These are phyloP conservation scores for Tortrix viridana DNA, from an alignment of 2,888 invertebrate genomes.

Conservation along the genomic window DNA sequence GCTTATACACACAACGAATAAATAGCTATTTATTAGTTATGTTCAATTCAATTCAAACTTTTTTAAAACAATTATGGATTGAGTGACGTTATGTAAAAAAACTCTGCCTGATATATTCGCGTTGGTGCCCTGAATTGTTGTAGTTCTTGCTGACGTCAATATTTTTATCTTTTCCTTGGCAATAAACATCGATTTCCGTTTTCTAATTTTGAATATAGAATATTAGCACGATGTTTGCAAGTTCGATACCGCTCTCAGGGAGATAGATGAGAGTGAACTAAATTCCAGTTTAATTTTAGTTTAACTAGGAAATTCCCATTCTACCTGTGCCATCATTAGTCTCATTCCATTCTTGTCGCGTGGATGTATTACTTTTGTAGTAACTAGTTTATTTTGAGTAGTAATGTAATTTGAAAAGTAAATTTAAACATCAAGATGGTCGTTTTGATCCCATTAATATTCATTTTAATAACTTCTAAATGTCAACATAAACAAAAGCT, in stretches of 20 bases:
- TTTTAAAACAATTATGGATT: neutral
- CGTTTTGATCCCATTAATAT: slow-evolving; percentile 6
- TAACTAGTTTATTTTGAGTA: too few relatives aligned
- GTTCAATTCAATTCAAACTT: neutral
- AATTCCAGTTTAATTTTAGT: slow-evolving; percentile 25
- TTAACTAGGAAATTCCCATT: slow-evolving; percentile 2
- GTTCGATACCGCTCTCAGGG: slow-evolving; percentile 1
- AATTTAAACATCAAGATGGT: too few relatives aligned
- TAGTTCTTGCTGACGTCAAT: slow-evolving; percentile 18
- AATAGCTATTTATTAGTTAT: too few relatives aligned
- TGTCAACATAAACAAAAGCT: slow-evolving; percentile 40
- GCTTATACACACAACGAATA: too few relatives aligned
- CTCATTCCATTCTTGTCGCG: too few relatives aligned
- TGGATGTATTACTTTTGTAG: too few relatives aligned
- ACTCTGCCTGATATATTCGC: slow-evolving; percentile 9
- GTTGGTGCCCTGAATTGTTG: slow-evolving; percentile 8
- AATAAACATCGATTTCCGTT: slow-evolving; percentile 18
- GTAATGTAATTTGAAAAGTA: too few relatives aligned
- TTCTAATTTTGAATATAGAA: slow-evolving; percentile 30
- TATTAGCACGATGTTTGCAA: slow-evolving; percentile 9
- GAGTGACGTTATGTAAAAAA: neutral
- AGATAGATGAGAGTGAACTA: slow-evolving; percentile 26
- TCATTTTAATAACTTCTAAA: slow-evolving; percentile 23
- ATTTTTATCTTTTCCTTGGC: slow-evolving; percentile 20
- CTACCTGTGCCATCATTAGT: neutral